Evolutionary conservation across 1,140 invertebrate species (phyloP), one percentile per base, ranked within the genome.

Genomic region (Drosophila baimaii): DNA sequence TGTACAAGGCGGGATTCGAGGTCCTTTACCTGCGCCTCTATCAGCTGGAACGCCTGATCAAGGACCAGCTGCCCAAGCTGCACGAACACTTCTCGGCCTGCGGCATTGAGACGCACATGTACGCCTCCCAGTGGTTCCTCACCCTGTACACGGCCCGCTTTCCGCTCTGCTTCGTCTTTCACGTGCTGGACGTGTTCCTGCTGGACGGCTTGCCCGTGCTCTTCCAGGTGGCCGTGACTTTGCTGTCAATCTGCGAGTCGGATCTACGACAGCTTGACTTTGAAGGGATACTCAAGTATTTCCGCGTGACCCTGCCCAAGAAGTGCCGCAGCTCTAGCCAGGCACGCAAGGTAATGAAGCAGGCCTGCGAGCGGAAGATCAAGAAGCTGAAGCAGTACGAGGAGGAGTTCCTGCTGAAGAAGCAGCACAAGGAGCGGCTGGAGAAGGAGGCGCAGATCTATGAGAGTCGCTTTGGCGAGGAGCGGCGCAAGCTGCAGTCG

Each of bases 81-180:
- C 96, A 96, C 85, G 95, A 95, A 68, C 99, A 99, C 93, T 99
- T 99, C 93, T 94, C 94, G 74, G 96, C 97, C 90, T 95, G 98
- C 90, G 96, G 97, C 39, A 95, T 99, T 46, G 99, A 99, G 93
- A 96, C 98, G 57, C 99, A 99, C 93, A 99, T 99, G 99, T 99
- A 98, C 93, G 99, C 98, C 23, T 98, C 97, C 33, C 99, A 99
- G 93, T 99, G 99, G 99, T 99, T 99, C 94, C 95, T 99, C 23
- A 99, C 99, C 0, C 93, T 99, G 13, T 99, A 99, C 93, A 99
- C 99, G 4, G 98, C 99, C 15, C 96, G 99, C 91, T 99, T 99
- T 93, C 99, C 99, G 4, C 93, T 99, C 1, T 97, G 97, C 91
- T 96, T 99, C 92, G 99, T 99, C 13, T 99, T 99, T 93, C 97